Conservation (phyloP, 2,888 invertebrate genomes). For the Nasonovia ribisnigri region DNA sequence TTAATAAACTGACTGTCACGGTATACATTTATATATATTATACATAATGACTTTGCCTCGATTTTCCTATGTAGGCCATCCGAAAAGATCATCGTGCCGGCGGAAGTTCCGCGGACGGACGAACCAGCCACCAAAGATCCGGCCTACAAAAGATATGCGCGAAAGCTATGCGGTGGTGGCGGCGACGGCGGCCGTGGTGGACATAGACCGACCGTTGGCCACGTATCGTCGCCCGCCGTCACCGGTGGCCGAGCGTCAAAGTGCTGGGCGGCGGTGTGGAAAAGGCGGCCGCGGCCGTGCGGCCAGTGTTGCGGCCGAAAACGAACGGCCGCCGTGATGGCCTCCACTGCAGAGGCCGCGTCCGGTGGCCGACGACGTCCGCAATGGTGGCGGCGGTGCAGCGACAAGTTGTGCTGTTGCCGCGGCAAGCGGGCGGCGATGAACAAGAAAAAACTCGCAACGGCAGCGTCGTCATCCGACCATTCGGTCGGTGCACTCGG, state of each 20-base stretch:
- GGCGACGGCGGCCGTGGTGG: neutral
- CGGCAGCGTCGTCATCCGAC: neutral
- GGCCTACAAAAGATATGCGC: conserved; percentile 42
- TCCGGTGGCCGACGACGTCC: neutral
- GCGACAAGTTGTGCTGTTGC: neutral
- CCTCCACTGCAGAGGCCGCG: neutral
- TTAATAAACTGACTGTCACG: neutral
- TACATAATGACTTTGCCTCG: neutral
- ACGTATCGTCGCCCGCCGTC: neutral
- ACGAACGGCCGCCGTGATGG: neutral
- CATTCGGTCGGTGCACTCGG: conserved; percentile 40
- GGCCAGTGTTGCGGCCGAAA: neutral
- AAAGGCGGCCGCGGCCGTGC: conserved; percentile 55
- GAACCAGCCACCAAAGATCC: neutral
- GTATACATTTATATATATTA: neutral
- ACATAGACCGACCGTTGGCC: neutral
- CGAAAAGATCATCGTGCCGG: conserved; percentile 44
- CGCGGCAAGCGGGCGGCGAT: neutral
- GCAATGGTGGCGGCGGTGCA: neutral
- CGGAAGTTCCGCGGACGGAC: neutral
- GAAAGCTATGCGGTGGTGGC: neutral
- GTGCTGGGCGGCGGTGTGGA: conserved; percentile 54
- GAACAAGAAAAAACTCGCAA: neutral
- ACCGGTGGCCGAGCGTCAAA: neutral
- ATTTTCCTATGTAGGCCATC: conserved; percentile 23